Evolutionary conservation across 2,888 invertebrate species (phyloP), one percentile per base, ranked within the genome.

Genomic region (Parochlus steinenii): DNA sequence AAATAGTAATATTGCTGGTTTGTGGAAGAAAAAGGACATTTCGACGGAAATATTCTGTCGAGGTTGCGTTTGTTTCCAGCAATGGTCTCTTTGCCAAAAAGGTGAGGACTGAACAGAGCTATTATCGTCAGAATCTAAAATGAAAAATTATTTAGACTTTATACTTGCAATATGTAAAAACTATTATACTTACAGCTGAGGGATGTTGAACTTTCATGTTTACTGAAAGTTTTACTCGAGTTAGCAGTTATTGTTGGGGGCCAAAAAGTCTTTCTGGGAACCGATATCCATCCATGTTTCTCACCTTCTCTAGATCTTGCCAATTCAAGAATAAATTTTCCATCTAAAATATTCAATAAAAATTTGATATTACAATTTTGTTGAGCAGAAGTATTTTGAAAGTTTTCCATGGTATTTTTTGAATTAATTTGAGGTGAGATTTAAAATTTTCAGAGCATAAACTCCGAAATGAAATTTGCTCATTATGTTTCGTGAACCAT

Each of bases 61-160:
- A 39, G 85, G 85, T 45, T 71, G 65, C 43, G 73, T 63, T 59
- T 85, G 85, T 59, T 85, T 85, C 82, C 85, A 86, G 54, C 79
- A 78, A 62, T 83, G 83, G 60, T 86, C 85, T 47, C 85, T 71
- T 61, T 83, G 81, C 81, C 85, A 85, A n/a, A n/a, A n/a, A 41
- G 85, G 86, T 50, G 85, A 86, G 46, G 85, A 85, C 58, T 85
- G 83, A 54, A 86, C 71, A 44, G 85, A 86, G 53, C 81, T 82
- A 63, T 83, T 86, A 61, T 86, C 86, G 65, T 86, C 86, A 50
- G 85, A 83, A 61, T 80, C 76, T 77, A 47, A 32, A 56, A 55
- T 42, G 28, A 38, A 29, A 40, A 29, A 33, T 34, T 41, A 39
- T 33, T 23, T 30, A 20, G 10, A 26, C 6, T 10, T 7, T 10